Percentiles rank a stretch among this genome's conserved stretches.
Evolutionary conservation across 2,113 vertebrate genomes (phyloP).

Genomic region (Puntigrus tetrazona): DNA sequence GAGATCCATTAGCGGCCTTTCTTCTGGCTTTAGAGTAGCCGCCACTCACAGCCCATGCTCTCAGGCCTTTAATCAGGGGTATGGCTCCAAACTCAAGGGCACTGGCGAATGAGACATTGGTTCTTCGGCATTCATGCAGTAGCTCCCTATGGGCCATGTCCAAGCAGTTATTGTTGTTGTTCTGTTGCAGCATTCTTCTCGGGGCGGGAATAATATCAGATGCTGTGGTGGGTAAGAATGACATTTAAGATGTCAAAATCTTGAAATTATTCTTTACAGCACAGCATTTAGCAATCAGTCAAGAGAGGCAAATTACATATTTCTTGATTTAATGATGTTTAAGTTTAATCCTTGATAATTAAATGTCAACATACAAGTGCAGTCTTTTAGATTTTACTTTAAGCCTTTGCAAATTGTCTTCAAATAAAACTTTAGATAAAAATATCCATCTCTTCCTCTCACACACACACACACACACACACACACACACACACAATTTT

Average conservation of each 20-base stretch:
- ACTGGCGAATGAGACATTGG: constrained; percentile 67
- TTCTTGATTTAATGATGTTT: not conserved
- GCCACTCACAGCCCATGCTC: constrained; percentile 71
- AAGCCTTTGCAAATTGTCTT: not conserved
- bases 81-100: constrained; percentile 72
- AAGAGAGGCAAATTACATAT: not conserved
- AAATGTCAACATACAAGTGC: not conserved
- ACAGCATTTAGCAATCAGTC: not conserved
- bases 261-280: not conserved
- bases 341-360: not conserved
- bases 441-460: not conserved
- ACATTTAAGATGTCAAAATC: constrained; percentile 6
- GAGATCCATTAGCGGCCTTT: constrained; percentile 53
- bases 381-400: not conserved
- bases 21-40: constrained; percentile 69
- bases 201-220: constrained; percentile 32
- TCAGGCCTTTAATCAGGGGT: constrained; percentile 72
- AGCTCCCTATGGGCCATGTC: constrained; percentile 64
- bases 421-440: no score
- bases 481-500: no score
- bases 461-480: no score
- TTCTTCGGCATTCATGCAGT: constrained; percentile 66
- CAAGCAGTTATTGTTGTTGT: constrained; percentile 82
- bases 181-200: constrained; percentile 78
- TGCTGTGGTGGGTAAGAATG: constrained; percentile 37